Base-by-base conservation (phyloP, 2,888 invertebrate genomes). In the Rotaria magnacalcarata region DNA sequence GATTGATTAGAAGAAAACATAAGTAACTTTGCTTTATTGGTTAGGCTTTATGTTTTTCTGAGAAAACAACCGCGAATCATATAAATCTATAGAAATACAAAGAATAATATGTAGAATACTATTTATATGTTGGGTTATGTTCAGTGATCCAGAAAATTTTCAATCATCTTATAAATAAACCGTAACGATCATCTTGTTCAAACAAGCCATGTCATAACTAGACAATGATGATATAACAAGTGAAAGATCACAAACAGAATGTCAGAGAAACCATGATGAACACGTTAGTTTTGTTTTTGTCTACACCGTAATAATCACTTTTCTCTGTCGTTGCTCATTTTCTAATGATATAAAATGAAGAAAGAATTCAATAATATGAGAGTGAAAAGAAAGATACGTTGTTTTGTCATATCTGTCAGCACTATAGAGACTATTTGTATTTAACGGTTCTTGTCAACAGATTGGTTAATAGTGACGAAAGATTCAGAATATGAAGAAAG, bases 1-100 rank as follows among this genome's bases (percentile, higher is more conserved):
- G 75, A 80, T 67, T 67, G 67, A 67, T 67, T 34, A 67, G 67
- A 34, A 27, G 67, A 27, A 16, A 34, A 67, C 67, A 67, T 67
- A 67, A 16, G 67, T 67, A 67, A 67, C 34, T 27, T 10, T 67
- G 16, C 10, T 67, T 67, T 67, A 67, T 34, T 67, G 67, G 34
- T 34, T 34, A 16, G 24, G 34, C 6, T 8, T 27, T 67, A 34
- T 67, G 14, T 67, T 34, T 8, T 67, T 67, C n/a, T 67, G 34
- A 67, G 27, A 34, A 27, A 67, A 27, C 5, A 67, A 34, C 34
- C 8, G 24, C 67, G 67, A 5, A 34, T 67, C 67, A 67, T 67
- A 16, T 4, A 67, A 67, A 67, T 56, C n/a, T 34, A 4, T 34
- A 27, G 11, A 14, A 67, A 34, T 34, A 34, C 2, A 34, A 67